Evolutionary conservation across 2,888 invertebrate genomes (phyloP), one percentile per base, ranked within the genome.

Genomic region (Caenorhabditis becei): DNA sequence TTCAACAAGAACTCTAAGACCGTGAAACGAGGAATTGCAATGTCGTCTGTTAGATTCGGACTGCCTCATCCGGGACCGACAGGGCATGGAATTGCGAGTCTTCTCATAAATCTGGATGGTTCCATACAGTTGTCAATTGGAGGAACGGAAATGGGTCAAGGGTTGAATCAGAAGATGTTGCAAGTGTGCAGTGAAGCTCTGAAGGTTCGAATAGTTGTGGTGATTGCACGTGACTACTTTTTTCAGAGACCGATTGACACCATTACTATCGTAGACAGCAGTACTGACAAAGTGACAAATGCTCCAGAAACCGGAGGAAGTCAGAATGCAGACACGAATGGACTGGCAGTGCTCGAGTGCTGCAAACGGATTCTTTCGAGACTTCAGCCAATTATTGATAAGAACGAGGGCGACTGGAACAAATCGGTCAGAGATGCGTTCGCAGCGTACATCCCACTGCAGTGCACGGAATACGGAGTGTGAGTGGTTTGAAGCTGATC

Each of bases 101-200:
- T 97, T 1, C 94, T 95, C 44, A 93, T 96, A 11, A 96, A 97
- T 90, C 93, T 93, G 23, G 93, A 93, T 88, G 97, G 96, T 0
- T 95, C 96, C 0, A 95, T 97, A 2, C 93, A 96, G 11, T 88
- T 97, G 23, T 94, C 95, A 0, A 96, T 96, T 91, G 92, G 93
- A 35, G 97, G 96, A 16, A 95, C 95, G 0, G 97, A 97, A 93
- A 97, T 97, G 95, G 97, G 97, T 0, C 97, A 97, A 92, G 97
- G 97, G 0, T 92, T 97, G 3, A 95, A 97, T 91, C 97, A 96
- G 0, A 97, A 97, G 93, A 96, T 96, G 95, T 94, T 96, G 1
- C 90, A 93, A 92, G 94, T 96, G 14, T 95, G 96, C 3, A 95
- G 95, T 54, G 93, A 94, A 81, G 93, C 93, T 0, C 92, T 96